Conservation (phyloP, 2,797 vertebrate genomes). For the Sternarchorhynchus goeldii region DNA sequence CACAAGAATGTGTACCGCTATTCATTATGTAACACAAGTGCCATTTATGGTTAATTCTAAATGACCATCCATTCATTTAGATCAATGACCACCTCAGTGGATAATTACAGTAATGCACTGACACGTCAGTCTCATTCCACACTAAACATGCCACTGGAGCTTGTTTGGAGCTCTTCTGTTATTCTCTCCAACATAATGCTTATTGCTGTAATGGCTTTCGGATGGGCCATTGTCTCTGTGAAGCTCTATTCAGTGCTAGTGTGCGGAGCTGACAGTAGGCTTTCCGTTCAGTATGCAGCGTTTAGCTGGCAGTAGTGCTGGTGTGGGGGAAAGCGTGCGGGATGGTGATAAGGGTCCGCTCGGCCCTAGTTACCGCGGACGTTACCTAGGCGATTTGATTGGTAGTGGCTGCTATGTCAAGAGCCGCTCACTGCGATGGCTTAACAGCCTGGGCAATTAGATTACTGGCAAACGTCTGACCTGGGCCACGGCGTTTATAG, state of each 20-base stretch:
- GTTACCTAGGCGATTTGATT: slow-evolving; percentile 55
- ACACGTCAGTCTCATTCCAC: slow-evolving; percentile 23
- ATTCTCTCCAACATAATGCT: slow-evolving; percentile 43
- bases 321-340: slow-evolving; percentile 25
- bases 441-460: slow-evolving; percentile 55
- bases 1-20: neutral
- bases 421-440: slow-evolving; percentile 41
- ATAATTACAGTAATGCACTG: slow-evolving; percentile 44
- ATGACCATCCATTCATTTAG: slow-evolving; percentile 30
- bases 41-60: slow-evolving; percentile 31
- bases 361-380: slow-evolving; percentile 51
- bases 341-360: slow-evolving; percentile 34
- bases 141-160: slow-evolving; percentile 34
- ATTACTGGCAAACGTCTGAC: slow-evolving; percentile 54
- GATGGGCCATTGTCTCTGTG: slow-evolving; percentile 44
- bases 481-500: slow-evolving; percentile 46
- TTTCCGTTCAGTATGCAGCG: slow-evolving; percentile 37
- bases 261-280: slow-evolving; percentile 32
- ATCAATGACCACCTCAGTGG: slow-evolving; percentile 40
- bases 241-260: slow-evolving; percentile 26
- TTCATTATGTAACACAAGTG: neutral
- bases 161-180: slow-evolving; percentile 42
- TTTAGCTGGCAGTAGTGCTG: slow-evolving; percentile 29
- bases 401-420: slow-evolving; percentile 47
- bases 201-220: slow-evolving; percentile 49